phyloP scores from a whole-genome alignment of 2,113 vertebrate genomes.

The cat (Felis catus) region F.catus_Fca126_mat1.0 CM031416.1:2351501-2352000 shows the following conservation, averaged over 20 bases:
- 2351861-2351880: not conserved
- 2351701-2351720: not conserved
- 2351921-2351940: not conserved
- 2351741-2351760: too few relatives aligned
- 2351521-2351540: too few relatives aligned
- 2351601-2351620: too few relatives aligned
- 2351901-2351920: not conserved
- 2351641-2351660: too few relatives aligned
- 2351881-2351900: too few relatives aligned
- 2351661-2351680: too few relatives aligned
- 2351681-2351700: not conserved
- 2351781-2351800: not conserved
- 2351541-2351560: too few relatives aligned
- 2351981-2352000: not conserved
- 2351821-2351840: not conserved
- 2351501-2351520: too few relatives aligned
- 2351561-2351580: too few relatives aligned
- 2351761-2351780: not conserved
- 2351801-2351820: not conserved
- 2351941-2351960: not conserved
- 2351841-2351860: not conserved
- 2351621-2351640: not conserved
- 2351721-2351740: not conserved
- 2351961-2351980: not conserved
- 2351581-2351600: too few relatives aligned